These are phyloP conservation scores for Helicoverpa armigera DNA, from an alignment of 1,140 invertebrate species.

Conservation along the genomic window DNA sequence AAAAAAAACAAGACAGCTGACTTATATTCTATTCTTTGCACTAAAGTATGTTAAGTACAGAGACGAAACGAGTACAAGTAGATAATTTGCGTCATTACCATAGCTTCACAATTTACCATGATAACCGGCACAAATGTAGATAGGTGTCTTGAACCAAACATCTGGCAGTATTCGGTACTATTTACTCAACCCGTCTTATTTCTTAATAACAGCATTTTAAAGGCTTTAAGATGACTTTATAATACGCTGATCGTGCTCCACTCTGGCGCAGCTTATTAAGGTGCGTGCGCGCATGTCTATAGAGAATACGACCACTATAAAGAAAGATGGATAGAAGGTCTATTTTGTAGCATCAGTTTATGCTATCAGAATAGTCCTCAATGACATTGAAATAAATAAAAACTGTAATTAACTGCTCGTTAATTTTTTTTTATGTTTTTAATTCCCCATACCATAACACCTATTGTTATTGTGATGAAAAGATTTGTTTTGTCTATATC, in stretches of 20 bases:
- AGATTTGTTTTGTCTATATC: too few relatives aligned
- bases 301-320: not conserved
- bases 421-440: not conserved
- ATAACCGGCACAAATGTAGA: too few relatives aligned
- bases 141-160: too few relatives aligned
- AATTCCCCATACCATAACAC: too few relatives aligned
- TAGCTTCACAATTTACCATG: too few relatives aligned
- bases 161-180: not conserved
- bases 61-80: too few relatives aligned
- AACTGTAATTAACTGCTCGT: not conserved
- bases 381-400: not conserved
- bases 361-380: not conserved
- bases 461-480: too few relatives aligned
- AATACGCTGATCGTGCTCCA: slow-evolving; percentile 44
- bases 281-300: slow-evolving; percentile 29
- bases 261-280: slow-evolving; percentile 27
- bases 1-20: too few relatives aligned
- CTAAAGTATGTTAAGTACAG: too few relatives aligned
- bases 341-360: not conserved
- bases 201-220: slow-evolving; percentile 29
- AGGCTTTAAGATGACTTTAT: slow-evolving; percentile 43
- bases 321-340: slow-evolving; percentile 5
- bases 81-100: too few relatives aligned
- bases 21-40: too few relatives aligned
- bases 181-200: slow-evolving; percentile 12